Conservation (phyloP, 2,888 invertebrate species). For the Tetrapedia diversipes region DNA sequence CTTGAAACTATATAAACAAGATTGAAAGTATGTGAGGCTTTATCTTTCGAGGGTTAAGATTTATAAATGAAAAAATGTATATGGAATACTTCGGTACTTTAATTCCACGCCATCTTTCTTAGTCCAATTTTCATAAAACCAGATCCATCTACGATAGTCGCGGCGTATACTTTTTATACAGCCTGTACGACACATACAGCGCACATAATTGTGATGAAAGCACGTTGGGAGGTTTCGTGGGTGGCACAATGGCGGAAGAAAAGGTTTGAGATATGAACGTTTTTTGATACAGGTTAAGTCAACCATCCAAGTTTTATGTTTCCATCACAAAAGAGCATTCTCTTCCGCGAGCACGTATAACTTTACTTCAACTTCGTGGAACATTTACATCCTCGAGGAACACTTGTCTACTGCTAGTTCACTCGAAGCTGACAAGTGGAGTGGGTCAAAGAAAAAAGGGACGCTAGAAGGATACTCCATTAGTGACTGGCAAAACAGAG, state of each 20-base stretch:
- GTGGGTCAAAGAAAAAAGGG: not conserved
- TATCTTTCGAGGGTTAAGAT: no score
- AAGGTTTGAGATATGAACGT: not conserved
- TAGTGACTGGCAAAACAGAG: not conserved
- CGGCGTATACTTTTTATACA: no score
- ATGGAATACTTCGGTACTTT: no score
- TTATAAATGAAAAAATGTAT: no score
- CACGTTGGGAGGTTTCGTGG: slow-evolving; percentile 1
- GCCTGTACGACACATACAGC: no score
- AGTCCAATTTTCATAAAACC: no score
- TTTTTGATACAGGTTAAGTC: not conserved
- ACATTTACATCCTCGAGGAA: slow-evolving; percentile 2
- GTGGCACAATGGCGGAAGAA: not conserved
- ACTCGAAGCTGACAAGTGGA: not conserved
- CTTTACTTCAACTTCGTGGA: not conserved
- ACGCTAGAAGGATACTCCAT: not conserved
- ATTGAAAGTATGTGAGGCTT: no score
- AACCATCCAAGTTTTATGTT: not conserved
- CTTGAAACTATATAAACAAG: no score
- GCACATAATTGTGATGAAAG: not conserved
- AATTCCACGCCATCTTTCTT: no score
- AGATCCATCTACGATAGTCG: no score
- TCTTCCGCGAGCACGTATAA: slow-evolving; percentile 3
- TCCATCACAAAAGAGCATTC: not conserved
- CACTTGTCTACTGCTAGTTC: not conserved